Percentiles rank a stretch among this genome's conserved stretches.
phyloP scores from a whole-genome alignment of 2,113 vertebrate species.

The Gopherus evgoodei region DNA sequence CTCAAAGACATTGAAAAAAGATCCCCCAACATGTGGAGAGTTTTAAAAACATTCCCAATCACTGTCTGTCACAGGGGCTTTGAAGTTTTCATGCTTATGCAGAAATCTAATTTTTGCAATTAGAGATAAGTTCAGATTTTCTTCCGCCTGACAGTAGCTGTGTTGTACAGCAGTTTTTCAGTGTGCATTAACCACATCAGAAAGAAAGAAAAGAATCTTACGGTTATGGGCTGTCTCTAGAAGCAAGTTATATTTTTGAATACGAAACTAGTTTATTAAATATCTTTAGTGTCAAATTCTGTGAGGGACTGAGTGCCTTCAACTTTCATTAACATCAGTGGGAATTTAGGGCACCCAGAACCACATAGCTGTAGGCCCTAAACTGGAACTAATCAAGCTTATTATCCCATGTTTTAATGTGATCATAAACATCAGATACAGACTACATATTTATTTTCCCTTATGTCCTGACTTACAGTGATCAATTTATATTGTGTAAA shows the following conservation, averaged over 20 bases:
- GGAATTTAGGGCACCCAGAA: neutral
- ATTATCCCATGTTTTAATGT: neutral
- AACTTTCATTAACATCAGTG: neutral
- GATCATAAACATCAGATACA: neutral
- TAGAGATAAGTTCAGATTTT: neutral
- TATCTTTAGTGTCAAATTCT: neutral
- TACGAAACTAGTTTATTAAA: neutral
- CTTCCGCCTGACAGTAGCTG: neutral
- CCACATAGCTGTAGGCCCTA: neutral
- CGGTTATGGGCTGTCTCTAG: neutral
- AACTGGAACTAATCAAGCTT: neutral
- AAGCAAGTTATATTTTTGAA: neutral
- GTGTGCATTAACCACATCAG: neutral
- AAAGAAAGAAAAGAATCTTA: neutral
- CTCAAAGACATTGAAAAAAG: neutral
- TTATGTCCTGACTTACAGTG: neutral
- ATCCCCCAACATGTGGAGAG: neutral
- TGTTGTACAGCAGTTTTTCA: neutral
- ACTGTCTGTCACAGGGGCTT: neutral
- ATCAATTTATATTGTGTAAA: neutral
- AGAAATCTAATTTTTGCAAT: neutral
- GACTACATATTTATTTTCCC: neutral
- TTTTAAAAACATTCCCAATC: neutral
- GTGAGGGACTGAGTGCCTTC: neutral
- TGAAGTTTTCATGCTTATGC: slow-evolving; percentile 2